Base-by-base conservation (phyloP, 2,888 invertebrate species). In the Platycheirus rosarum region DNA sequence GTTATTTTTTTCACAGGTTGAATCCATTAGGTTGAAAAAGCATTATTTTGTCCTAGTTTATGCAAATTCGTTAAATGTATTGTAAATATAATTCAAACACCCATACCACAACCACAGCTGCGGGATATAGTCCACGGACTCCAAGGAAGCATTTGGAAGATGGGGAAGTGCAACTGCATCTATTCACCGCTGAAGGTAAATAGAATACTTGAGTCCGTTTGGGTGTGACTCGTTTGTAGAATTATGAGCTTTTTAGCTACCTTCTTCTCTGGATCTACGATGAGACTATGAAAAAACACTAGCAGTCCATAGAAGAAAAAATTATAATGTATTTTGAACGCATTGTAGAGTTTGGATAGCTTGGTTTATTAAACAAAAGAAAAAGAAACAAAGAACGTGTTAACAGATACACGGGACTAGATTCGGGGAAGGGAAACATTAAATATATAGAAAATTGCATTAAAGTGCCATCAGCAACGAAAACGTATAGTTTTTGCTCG, bases 11-110 rank as follows among this genome's bases (percentile, higher is more conserved):
- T 9, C 53, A 29, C 49, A n/a, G n/a, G 49, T 40, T 29, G 37
- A 66, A 66, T 73, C 60, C 26, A 14, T 73, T 51, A 29, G 49
- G 57, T 53, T 18, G 40, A 23, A 13, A 63, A 11, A 40, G 55
- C 37, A 49, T 49, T 73, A 60, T 66, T 60, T 78, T 42, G 37
- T 44, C 35, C 29, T 42, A 66, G 60, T 73, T 62, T 60, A 78
- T 73, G 73, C 46, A 78, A 66, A 73, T 66, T 73, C 77, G 73
- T 78, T 78, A 29, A 78, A 66, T 73, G 66, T 66, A 46, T 66
- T 73, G 73, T 40, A 53, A 73, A 44, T 18, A 32, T 46, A 40
- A 46, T 16, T 29, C 37, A 55, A 49, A 40, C 2, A 20, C 32
- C n/a, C 35, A 32, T 32, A 3, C 13, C 20, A 14, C 29, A n/a